These are phyloP conservation scores for Dipodomys stephensi DNA, from an alignment of 2,113 vertebrate genomes.

Conservation along the genomic window DNA sequence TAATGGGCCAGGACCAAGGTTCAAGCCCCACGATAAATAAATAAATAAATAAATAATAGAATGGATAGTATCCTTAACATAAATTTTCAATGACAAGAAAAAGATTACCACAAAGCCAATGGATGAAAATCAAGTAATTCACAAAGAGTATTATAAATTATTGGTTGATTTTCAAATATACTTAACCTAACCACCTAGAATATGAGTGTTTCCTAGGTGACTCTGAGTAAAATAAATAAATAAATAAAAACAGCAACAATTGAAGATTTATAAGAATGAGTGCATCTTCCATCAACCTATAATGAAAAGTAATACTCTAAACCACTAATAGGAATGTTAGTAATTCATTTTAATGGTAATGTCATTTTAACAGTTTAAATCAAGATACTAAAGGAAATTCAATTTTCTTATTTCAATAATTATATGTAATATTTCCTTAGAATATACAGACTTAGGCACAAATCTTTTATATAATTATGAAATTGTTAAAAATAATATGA, in stretches of 20 bases:
- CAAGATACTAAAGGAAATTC: neutral
- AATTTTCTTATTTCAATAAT: too few species aligned
- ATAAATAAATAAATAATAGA: too few species aligned
- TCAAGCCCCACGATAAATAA: too few species aligned
- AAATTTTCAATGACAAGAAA: neutral
- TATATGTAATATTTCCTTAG: neutral
- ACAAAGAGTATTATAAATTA: neutral
- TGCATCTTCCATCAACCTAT: neutral
- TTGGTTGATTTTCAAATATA: neutral
- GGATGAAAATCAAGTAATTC: neutral
- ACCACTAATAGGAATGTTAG: neutral
- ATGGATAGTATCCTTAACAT: neutral
- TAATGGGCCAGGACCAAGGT: too few species aligned
- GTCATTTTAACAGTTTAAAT: neutral
- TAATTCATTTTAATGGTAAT: neutral
- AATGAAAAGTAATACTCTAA: neutral
- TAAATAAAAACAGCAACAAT: neutral
- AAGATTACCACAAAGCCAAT: neutral
- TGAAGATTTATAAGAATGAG: neutral
- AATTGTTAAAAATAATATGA: neutral
- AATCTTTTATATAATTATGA: neutral
- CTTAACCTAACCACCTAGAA: neutral
- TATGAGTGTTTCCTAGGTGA: neutral
- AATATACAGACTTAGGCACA: neutral
- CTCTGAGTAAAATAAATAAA: neutral